phyloP scores from a whole-genome alignment of 2,888 invertebrate genomes.

The Calameuta pallipes region DNA sequence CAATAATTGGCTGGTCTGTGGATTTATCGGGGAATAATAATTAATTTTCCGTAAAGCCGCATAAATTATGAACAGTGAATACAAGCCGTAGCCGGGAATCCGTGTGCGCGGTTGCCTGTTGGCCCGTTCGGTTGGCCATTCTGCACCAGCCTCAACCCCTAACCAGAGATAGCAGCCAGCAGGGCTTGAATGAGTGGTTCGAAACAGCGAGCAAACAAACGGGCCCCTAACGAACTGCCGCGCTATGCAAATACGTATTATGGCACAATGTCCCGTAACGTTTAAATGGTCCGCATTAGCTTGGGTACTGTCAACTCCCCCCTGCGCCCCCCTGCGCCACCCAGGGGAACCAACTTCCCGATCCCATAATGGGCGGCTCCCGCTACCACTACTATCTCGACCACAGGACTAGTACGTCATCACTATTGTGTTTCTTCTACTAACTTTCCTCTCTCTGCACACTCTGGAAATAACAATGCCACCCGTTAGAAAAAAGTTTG shows the following conservation, averaged over 20 bases:
- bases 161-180: no score
- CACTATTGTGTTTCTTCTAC: no score
- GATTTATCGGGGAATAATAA: constrained; percentile 40
- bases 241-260: constrained; percentile 51
- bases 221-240: constrained; percentile 57
- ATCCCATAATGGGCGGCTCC: no score
- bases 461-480: no score
- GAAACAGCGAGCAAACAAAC: constrained; percentile 52
- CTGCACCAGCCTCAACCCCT: no score
- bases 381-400: no score
- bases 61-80: constrained; percentile 36
- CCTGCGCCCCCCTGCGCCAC: neutral
- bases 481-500: no score
- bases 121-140: no score
- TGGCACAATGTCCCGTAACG: constrained; percentile 47
- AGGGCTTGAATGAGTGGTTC: constrained; percentile 3
- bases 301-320: constrained; percentile 1
- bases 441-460: no score
- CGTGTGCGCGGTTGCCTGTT: no score
- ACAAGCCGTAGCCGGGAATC: no score
- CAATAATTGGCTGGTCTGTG: constrained; percentile 13
- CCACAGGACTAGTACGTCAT: no score
- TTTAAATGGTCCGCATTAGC: constrained; percentile 58
- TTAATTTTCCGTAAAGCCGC: constrained; percentile 37
- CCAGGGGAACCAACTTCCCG: neutral